phyloP scores from a whole-genome alignment of 2,113 vertebrate genomes.

The Lichenostomus cassidix region DNA sequence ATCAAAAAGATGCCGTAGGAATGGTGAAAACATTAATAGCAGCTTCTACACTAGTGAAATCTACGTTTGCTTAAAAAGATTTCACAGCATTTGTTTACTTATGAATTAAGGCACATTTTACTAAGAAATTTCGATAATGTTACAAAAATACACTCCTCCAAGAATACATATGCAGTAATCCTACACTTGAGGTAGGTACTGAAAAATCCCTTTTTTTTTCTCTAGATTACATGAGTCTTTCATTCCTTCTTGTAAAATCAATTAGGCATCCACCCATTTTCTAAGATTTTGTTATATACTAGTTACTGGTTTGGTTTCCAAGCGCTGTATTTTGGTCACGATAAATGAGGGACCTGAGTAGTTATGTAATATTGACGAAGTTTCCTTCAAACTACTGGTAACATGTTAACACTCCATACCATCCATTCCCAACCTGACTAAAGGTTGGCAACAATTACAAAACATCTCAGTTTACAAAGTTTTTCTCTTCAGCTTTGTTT shows the following conservation, averaged over 20 bases:
- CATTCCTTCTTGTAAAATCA: background rate
- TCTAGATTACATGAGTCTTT: background rate
- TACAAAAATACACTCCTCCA: background rate
- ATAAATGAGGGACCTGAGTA: background rate
- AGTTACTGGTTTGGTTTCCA: background rate
- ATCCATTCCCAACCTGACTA: background rate
- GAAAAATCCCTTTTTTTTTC: background rate
- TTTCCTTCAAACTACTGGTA: background rate
- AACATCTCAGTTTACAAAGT: background rate
- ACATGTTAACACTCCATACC: background rate
- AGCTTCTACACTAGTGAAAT: background rate
- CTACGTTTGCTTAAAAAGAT: background rate
- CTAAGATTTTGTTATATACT: background rate
- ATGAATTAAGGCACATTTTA: background rate
- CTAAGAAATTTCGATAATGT: background rate
- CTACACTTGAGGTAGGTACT: background rate
- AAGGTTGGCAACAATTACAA: background rate
- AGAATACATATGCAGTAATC: background rate
- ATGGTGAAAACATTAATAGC: background rate
- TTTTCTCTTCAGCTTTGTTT: background rate
- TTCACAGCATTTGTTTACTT: background rate
- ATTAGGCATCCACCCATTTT: background rate
- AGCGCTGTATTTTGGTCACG: background rate
- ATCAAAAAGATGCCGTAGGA: background rate
- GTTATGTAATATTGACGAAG: background rate